These are phyloP conservation scores for Coilia nasus DNA, from an alignment of 2,797 vertebrate genomes.

Conservation along the genomic window DNA sequence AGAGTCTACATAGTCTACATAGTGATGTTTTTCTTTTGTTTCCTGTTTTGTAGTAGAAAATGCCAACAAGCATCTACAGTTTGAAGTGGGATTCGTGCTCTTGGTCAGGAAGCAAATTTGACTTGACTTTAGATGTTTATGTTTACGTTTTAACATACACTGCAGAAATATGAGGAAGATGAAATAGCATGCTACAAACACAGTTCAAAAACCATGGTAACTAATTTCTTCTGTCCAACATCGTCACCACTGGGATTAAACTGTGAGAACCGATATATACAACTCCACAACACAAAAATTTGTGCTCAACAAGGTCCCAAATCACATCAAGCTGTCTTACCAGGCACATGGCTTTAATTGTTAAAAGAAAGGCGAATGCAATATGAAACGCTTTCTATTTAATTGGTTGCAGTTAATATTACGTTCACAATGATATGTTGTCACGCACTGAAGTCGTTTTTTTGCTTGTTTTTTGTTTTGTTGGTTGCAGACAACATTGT, in stretches of 20 bases:
- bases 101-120: neutral
- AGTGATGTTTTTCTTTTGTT: no score
- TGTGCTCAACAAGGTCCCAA: neutral
- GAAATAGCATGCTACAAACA: neutral
- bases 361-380: neutral
- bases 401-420: conserved; percentile 1
- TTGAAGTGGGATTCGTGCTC: neutral
- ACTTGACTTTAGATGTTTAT: neutral
- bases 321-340: neutral
- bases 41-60: neutral
- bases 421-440: neutral
- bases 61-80: neutral
- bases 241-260: neutral
- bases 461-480: neutral
- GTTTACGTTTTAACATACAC: neutral
- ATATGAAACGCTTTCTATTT: neutral
- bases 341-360: neutral
- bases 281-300: neutral
- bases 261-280: conserved; percentile 4
- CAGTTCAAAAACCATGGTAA: neutral
- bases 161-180: neutral
- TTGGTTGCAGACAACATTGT: conserved; percentile 80
- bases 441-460: neutral
- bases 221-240: conserved; percentile 3
- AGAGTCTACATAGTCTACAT: no score